phyloP scores from a whole-genome alignment of 1,140 invertebrate species.

The Drosophila bipectinata region DNA sequence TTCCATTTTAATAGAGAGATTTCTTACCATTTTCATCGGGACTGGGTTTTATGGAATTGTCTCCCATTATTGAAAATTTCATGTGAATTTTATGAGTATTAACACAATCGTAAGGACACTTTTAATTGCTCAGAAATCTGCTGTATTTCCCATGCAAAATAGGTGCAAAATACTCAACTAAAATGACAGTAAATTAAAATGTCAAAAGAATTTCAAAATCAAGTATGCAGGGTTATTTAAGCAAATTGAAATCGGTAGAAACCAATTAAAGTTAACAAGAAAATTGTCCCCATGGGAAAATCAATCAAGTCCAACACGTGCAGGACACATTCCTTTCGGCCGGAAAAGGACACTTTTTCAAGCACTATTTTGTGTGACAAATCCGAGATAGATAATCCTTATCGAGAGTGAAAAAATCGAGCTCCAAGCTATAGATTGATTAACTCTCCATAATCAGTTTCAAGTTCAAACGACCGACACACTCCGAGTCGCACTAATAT shows the following conservation, averaged over 20 bases:
- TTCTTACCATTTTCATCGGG: slow-evolving; percentile 22
- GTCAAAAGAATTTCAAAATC: not conserved
- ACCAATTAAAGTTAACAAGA: not conserved
- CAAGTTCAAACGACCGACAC: slow-evolving; percentile 50
- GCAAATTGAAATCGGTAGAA: slow-evolving; percentile 1
- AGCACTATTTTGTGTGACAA: not conserved
- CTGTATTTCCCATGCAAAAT: slow-evolving; percentile 18
- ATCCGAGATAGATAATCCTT: not conserved
- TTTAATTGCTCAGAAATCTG: slow-evolving; percentile 7
- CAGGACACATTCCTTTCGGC: not conserved
- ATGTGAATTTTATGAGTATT: not conserved
- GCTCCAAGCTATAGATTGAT: slow-evolving; percentile 8
- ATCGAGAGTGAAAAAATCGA: not conserved
- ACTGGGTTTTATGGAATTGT: slow-evolving; percentile 27
- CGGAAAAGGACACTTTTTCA: too few species aligned
- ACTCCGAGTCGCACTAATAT: slow-evolving; percentile 27
- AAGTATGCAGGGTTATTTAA: slow-evolving; percentile 9
- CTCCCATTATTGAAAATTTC: slow-evolving; percentile 11
- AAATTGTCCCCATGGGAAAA: slow-evolving; percentile 19
- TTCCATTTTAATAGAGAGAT: not conserved
- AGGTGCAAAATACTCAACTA: slow-evolving; percentile 5
- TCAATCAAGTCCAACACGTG: slow-evolving; percentile 16
- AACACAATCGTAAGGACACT: slow-evolving; percentile 1
- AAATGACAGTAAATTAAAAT: slow-evolving; percentile 4
- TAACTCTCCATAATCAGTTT: slow-evolving; percentile 40